phyloP scores from a whole-genome alignment of 1,140 invertebrate species.

The Heliothis virescens region DNA sequence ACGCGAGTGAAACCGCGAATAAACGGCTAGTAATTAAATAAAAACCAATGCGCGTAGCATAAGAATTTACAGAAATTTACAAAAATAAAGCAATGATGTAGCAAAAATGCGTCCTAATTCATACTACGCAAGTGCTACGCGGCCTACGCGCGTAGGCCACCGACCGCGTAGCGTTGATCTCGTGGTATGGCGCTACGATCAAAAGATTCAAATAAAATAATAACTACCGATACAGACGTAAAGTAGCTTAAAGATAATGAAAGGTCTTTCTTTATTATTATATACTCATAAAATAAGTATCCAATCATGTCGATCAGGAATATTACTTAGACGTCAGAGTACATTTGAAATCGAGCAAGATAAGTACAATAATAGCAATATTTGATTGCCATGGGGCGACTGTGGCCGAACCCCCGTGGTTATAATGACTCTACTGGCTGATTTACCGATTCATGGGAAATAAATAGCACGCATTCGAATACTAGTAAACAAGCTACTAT shows the following conservation, averaged over 20 bases:
- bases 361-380: not conserved
- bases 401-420: constrained; percentile 25
- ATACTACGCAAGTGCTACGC: no score
- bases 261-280: no score
- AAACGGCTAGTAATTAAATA: no score
- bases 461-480: constrained; percentile 28
- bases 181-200: no score
- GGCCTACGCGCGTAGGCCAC: no score
- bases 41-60: no score
- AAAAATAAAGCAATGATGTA: no score
- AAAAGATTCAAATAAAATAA: not conserved
- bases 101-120: no score
- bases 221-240: not conserved
- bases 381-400: constrained; percentile 26
- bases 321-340: constrained; percentile 6
- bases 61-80: no score
- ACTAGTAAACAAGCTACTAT: not conserved
- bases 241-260: not conserved
- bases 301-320: constrained; percentile 9
- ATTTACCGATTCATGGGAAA: constrained; percentile 43
- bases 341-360: not conserved
- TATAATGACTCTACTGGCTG: constrained; percentile 32
- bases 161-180: no score
- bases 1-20: no score
- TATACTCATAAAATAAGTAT: not conserved